A percentile compares a stretch with the other conserved stretches of the same genome.
These are phyloP conservation scores for Zygaena filipendulae DNA, from an alignment of 2,888 invertebrate genomes.

Conservation along the genomic window DNA sequence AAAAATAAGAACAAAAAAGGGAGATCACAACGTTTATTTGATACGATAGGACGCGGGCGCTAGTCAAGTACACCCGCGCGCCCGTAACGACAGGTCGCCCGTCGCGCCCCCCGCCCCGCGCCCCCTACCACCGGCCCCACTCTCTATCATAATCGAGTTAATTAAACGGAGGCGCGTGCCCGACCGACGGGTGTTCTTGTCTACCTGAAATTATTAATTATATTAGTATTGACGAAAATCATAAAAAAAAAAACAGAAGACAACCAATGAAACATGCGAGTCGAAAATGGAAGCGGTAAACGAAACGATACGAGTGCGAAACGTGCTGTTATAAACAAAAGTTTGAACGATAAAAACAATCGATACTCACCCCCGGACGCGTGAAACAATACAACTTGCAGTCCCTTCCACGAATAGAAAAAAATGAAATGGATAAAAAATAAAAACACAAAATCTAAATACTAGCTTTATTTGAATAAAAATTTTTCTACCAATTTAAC, in stretches of 20 bases:
- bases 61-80: background rate
- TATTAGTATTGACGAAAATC: conserved; percentile 66
- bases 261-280: conserved; percentile 38
- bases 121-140: conserved; percentile 2
- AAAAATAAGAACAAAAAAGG: conserved; percentile 46
- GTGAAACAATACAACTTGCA: no score
- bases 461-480: conserved; percentile 60
- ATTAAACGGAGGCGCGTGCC: conserved; percentile 60
- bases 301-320: no score
- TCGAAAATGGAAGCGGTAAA: conserved; percentile 37
- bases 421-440: conserved; percentile 23
- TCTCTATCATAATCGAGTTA: no score
- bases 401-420: no score
- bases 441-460: conserved; percentile 36
- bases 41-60: conserved; percentile 13
- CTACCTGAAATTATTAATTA: conserved; percentile 67
- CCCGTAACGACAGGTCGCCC: conserved; percentile 8
- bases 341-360: conserved; percentile 11
- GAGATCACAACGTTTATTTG: conserved; percentile 55
- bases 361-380: conserved; percentile 36
- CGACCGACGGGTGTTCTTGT: conserved; percentile 63
- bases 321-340: no score
- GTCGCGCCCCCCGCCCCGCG: conserved; percentile 13
- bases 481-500: conserved; percentile 67
- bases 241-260: conserved; percentile 31